phyloP scores from a whole-genome alignment of 2,888 invertebrate genomes.

The Linnaemya tessellans region DNA sequence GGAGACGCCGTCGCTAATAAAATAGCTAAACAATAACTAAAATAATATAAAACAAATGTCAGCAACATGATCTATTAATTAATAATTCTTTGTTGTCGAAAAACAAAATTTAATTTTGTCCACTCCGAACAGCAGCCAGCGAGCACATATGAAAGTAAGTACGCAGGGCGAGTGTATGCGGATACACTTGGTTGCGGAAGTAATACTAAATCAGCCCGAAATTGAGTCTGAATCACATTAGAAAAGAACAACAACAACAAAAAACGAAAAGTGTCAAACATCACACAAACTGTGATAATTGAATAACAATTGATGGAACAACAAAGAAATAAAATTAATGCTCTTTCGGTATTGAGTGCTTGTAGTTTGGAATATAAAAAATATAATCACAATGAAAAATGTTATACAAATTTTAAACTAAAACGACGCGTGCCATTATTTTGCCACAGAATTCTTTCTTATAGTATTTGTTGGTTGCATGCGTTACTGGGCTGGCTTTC shows the following conservation, averaged over 20 bases:
- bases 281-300: slow-evolving; percentile 68
- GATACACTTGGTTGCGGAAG: too few species aligned
- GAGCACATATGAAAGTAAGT: neutral
- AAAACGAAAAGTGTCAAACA: slow-evolving; percentile 51
- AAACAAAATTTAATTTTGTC: slow-evolving; percentile 9
- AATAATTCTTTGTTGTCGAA: slow-evolving; percentile 28
- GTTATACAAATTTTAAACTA: neutral
- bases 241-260: neutral
- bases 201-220: neutral
- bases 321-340: neutral
- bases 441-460: neutral
- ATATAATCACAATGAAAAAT: neutral
- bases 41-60: slow-evolving; percentile 44
- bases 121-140: slow-evolving; percentile 1
- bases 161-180: too few species aligned
- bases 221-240: neutral
- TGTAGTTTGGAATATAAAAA: slow-evolving; percentile 4
- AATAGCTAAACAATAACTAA: slow-evolving; percentile 41
- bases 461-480: neutral
- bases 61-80: slow-evolving; percentile 62
- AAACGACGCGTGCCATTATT: neutral
- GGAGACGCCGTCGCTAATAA: slow-evolving; percentile 25
- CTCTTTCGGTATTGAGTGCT: neutral
- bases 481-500: too few species aligned
- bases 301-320: slow-evolving; percentile 47